Conservation (phyloP, 2,113 vertebrate species). For the Odontesthes bonariensis region DNA sequence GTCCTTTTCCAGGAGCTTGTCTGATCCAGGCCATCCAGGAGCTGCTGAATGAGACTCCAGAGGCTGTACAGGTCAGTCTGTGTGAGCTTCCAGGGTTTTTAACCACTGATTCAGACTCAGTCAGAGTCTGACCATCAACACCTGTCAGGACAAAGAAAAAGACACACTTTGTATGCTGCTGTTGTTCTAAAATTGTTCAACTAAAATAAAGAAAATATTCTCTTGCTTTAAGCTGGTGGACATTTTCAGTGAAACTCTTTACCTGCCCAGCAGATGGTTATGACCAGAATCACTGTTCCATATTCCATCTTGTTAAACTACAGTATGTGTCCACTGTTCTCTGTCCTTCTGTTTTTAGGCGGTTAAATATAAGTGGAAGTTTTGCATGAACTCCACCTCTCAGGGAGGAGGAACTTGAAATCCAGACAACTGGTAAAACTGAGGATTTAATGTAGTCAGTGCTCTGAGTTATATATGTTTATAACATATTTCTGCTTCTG, state of each 20-base stretch:
- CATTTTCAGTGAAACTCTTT: not conserved
- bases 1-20: constrained; percentile 46
- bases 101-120: constrained; percentile 5
- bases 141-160: not conserved
- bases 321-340: not conserved
- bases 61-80: not conserved
- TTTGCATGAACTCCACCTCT: constrained; percentile 8
- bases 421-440: not conserved
- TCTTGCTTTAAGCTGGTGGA: too few species aligned
- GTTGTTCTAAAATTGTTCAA: too few species aligned
- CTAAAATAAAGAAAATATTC: too few species aligned
- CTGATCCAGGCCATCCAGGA: constrained; percentile 39
- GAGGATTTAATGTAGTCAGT: not conserved
- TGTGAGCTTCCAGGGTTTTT: constrained; percentile 1
- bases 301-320: not conserved
- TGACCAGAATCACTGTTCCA: not conserved
- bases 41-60: constrained; percentile 30
- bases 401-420: too few species aligned
- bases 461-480: not conserved
- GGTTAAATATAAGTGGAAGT: not conserved
- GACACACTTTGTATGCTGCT: too few species aligned
- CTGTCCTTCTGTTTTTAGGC: not conserved
- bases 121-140: constrained; percentile 38
- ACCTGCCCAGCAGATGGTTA: not conserved
- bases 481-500: too few species aligned